Evolutionary conservation across 1,140 invertebrate genomes (phyloP), one percentile per base, ranked within the genome.

Genomic region (Heliconius melpomene): DNA sequence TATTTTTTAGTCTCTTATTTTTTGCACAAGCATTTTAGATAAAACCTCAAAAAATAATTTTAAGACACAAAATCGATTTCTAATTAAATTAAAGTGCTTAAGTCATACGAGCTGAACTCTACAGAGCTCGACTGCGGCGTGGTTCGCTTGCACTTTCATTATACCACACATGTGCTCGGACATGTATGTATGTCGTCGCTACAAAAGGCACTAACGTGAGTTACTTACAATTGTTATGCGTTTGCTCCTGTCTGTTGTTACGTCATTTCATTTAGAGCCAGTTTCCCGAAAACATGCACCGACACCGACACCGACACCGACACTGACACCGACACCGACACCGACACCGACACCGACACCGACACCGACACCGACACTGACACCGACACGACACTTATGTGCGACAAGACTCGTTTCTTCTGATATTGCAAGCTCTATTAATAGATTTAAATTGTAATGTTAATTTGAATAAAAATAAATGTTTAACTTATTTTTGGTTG

Each of bases 141-240:
- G 40, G 40, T 40, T 13, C 57, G 23, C 57, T 66, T 66, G 11
- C 57, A 66, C 57, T 66, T 66, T 66, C 57, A 66, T 66, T 66
- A 5, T 16, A 66, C 9, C 26, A 66, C 57, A 3, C 26, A 26
- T 7, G 6, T 32, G 6, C 32, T 32, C 54, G 40, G 0, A 13
- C 11, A 13, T 13, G 40, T 46, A 46, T 46, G 40, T 46, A 46
- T 46, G 40, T 46, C 40, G 11, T 11, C 11, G 40, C 11, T 11
- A n/a, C 54, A 57, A 23, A n/a, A 57, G 50, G 5, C 54, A n/a
- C 54, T 57, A 23, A 57, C 23, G 20, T 6, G n/a, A 57, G 54
- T 2, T 9, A 20, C 54, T 20, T 23, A 57, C n/a, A n/a, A 23
- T 57, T 57, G 54, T 57, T n/a, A 9, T 23, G 20, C 8, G 20